These are phyloP conservation scores for Bolborhynchus lineola DNA, from an alignment of 2,113 vertebrate genomes.

Conservation along the genomic window DNA sequence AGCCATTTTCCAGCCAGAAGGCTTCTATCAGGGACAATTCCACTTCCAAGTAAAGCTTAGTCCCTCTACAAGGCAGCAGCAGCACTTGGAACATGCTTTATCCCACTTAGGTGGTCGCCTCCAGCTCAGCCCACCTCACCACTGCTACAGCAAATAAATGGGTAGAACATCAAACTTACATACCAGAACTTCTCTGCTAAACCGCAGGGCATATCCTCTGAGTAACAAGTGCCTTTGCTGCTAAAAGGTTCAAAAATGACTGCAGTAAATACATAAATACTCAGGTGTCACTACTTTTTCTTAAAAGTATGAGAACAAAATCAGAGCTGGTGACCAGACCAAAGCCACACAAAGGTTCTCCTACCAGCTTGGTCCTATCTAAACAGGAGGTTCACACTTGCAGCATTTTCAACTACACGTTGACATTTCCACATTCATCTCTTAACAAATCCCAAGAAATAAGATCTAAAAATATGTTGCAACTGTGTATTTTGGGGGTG, in stretches of 20 bases:
- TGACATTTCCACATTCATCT: neutral
- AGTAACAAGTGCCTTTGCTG: neutral
- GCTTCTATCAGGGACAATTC: accelerated
- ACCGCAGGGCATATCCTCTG: neutral
- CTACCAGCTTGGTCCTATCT: neutral
- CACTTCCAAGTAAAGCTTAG: neutral
- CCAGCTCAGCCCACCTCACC: neutral
- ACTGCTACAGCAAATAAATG: neutral
- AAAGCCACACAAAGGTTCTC: neutral
- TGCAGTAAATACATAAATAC: neutral
- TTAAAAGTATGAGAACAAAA: neutral
- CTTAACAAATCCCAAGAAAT: neutral
- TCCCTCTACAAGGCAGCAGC: neutral
- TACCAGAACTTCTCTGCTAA: neutral
- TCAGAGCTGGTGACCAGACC: neutral
- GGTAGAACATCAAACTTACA: neutral
- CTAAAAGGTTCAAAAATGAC: neutral
- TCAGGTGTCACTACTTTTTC: neutral
- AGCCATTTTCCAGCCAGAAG: neutral
- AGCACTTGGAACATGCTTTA: neutral
- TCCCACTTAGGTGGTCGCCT: neutral
- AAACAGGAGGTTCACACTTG: neutral
- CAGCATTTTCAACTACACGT: neutral
- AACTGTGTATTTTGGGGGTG: conserved; percentile 4
- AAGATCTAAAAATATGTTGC: conserved; percentile 1